These are phyloP conservation scores for Babylonia areolata DNA, from an alignment of 1,140 invertebrate species.

Conservation along the genomic window DNA sequence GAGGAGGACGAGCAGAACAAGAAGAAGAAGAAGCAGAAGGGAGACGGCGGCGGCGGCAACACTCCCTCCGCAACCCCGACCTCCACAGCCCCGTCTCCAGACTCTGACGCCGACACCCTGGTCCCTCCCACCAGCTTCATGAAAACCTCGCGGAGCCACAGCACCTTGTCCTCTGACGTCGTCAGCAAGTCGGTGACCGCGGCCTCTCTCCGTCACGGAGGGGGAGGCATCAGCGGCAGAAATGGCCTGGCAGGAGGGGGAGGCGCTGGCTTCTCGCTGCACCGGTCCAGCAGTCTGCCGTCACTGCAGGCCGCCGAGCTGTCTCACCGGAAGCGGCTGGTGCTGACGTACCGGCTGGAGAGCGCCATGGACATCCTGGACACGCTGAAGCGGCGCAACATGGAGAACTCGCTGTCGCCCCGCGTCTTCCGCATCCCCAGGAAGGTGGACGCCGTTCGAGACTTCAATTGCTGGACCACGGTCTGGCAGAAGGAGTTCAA, in stretches of 20 bases:
- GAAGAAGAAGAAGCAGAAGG: background rate
- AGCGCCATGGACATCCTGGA: conserved; percentile 71
- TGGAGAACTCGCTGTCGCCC: conserved; percentile 55
- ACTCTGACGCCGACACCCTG: background rate
- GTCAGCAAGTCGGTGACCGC: background rate
- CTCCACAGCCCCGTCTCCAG: background rate
- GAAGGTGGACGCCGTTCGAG: conserved; percentile 50
- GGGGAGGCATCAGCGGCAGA: background rate
- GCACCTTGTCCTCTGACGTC: background rate
- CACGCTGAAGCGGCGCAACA: conserved; percentile 49
- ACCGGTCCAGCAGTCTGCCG: conserved; percentile 1
- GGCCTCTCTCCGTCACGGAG: background rate
- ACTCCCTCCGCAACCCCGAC: background rate
- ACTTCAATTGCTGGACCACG: conserved; percentile 61
- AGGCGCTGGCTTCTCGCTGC: background rate
- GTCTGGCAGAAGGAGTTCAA: conserved; percentile 62
- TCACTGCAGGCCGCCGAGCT: background rate
- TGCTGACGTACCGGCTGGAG: conserved; percentile 64
- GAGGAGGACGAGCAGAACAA: background rate
- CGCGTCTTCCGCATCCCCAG: conserved; percentile 34
- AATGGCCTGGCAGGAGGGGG: background rate
- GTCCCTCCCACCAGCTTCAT: background rate
- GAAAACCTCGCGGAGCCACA: background rate
- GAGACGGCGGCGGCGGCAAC: background rate
- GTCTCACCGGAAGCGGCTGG: conserved; percentile 54